Evolutionary conservation across 37 sponge, comb jelly and placozoan genomes (phyloP).

Genomic region (Spongilla lacustris): DNA sequence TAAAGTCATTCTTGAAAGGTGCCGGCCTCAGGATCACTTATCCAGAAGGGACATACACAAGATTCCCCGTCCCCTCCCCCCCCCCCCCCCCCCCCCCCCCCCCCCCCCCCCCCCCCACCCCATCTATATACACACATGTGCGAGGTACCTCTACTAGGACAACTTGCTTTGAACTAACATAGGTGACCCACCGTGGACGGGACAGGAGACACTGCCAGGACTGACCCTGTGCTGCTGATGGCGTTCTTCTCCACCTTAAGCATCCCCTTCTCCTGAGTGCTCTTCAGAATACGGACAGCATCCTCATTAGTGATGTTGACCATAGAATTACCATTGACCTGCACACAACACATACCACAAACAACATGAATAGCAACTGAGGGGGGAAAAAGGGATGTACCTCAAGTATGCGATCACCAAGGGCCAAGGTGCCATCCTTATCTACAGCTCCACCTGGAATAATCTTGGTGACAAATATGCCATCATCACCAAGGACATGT

Average conservation of each 20-base stretch:
- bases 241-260: slow-evolving; percentile 74
- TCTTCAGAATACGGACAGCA: slow-evolving; percentile 77
- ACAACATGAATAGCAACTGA: background rate
- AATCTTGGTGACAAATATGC: slow-evolving; percentile 94
- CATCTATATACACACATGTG: too few relatives aligned
- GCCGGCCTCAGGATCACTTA: too few relatives aligned
- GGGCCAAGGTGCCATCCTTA: slow-evolving; percentile 67
- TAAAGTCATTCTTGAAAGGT: too few relatives aligned
- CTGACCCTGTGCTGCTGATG: slow-evolving; percentile 2
- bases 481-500: slow-evolving; percentile 83
- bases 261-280: slow-evolving; percentile 34
- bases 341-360: background rate
- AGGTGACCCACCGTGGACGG: background rate
- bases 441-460: slow-evolving; percentile 81
- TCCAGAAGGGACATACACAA: too few relatives aligned
- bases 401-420: slow-evolving; percentile 83
- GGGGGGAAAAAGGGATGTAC: slow-evolving; percentile 20
- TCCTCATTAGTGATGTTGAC: slow-evolving; percentile 64
- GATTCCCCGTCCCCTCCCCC: too few relatives aligned
- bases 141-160: background rate
- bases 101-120: too few relatives aligned
- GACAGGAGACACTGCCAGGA: background rate
- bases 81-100: too few relatives aligned
- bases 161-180: too few relatives aligned
- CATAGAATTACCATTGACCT: slow-evolving; percentile 83